Evolutionary conservation across 2,797 vertebrate species (phyloP).

Genomic region (Astyanax mexicanus): DNA sequence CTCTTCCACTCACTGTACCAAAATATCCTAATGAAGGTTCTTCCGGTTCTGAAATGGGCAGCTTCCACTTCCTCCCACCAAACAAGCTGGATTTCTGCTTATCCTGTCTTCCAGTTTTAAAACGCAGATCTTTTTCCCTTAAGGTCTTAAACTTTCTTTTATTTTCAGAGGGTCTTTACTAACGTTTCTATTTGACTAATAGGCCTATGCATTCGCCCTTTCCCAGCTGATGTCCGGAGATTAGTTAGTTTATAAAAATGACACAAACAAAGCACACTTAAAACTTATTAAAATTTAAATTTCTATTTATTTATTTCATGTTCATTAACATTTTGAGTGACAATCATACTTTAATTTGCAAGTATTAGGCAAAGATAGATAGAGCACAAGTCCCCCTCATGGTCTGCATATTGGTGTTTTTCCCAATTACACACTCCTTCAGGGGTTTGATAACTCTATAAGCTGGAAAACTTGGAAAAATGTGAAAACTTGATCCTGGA

Average conservation of each 20-base stretch:
- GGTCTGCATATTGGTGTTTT: not conserved
- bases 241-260: not conserved
- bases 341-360: too few relatives aligned
- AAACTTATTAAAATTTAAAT: too few relatives aligned
- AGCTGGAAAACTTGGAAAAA: not conserved
- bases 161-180: too few relatives aligned
- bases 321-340: too few relatives aligned
- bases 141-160: not conserved
- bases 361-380: too few relatives aligned
- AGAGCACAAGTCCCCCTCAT: not conserved
- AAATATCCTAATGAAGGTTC: slow-evolving; percentile 78
- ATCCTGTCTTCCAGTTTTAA: slow-evolving; percentile 22
- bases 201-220: not conserved
- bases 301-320: too few relatives aligned
- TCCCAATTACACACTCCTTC: not conserved
- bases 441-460: slow-evolving; percentile 11
- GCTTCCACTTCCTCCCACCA: slow-evolving; percentile 54
- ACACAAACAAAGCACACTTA: not conserved
- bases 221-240: not conserved
- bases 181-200: not conserved
- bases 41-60: slow-evolving; percentile 33
- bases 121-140: not conserved
- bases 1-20: slow-evolving; percentile 88
- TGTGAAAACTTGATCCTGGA: not conserved
- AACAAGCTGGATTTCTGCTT: not conserved